Conservation (phyloP, 2,888 invertebrate genomes). For the Drosophila yooni region DNA sequence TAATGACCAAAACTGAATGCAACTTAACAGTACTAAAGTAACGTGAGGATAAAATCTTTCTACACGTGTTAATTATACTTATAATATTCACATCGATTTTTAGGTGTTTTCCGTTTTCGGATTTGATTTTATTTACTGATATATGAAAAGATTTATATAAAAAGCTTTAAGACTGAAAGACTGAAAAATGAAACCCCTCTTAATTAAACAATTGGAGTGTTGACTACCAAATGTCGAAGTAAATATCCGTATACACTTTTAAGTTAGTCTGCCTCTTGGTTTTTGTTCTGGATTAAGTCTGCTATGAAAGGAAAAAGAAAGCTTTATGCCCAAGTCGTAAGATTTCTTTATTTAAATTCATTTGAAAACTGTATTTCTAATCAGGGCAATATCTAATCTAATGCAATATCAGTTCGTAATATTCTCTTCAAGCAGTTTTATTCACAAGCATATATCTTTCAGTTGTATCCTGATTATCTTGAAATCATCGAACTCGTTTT, state of each 20-base stretch:
- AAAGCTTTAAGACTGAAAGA: not conserved
- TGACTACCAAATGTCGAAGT: not conserved
- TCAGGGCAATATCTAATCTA: too few relatives aligned
- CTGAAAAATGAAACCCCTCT: not conserved
- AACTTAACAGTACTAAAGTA: not conserved
- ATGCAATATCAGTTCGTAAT: not conserved
- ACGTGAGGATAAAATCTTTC: not conserved
- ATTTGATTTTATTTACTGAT: not conserved
- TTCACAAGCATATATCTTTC: not conserved
- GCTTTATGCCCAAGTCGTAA: not conserved
- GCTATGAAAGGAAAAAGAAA: not conserved
- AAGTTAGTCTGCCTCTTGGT: not conserved
- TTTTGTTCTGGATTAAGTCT: not conserved
- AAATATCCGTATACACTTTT: not conserved
- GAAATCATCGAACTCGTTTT: not conserved
- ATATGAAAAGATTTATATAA: not conserved
- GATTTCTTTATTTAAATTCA: not conserved
- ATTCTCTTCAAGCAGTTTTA: not conserved
- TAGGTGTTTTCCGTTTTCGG: not conserved
- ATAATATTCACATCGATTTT: not conserved
- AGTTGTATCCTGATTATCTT: not conserved
- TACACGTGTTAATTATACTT: not conserved
- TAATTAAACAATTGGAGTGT: not conserved
- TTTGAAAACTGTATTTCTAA: not conserved
- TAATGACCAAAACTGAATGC: constrained; percentile 15